phyloP scores from a whole-genome alignment of 2,797 vertebrate species.

The Crenichthys baileyi region DNA sequence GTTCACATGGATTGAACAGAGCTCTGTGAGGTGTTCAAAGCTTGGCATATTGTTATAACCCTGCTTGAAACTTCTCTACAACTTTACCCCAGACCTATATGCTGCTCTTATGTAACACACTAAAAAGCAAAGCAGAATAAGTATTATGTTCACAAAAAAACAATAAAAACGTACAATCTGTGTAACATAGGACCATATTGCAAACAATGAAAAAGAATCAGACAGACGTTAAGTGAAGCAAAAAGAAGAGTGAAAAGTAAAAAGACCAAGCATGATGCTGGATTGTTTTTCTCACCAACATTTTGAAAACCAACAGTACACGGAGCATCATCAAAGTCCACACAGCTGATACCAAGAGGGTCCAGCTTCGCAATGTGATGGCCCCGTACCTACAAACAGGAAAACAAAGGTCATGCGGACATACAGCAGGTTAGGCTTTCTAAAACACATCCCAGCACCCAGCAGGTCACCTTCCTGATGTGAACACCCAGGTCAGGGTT shows the following conservation, averaged over 20 bases:
- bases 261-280: neutral
- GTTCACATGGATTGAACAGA: no score
- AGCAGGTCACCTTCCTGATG: slow-evolving; percentile 1
- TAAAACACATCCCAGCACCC: neutral
- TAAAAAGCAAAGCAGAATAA: no score
- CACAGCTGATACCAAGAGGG: slow-evolving; percentile 94
- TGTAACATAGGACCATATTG: neutral
- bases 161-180: neutral
- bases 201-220: neutral
- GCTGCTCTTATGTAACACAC: no score
- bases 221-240: neutral
- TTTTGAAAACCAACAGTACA: slow-evolving; percentile 88
- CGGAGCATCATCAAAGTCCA: slow-evolving; percentile 93
- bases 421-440: neutral
- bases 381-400: slow-evolving; percentile 82
- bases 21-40: no score
- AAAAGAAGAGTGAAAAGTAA: neutral
- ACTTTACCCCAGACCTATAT: no score
- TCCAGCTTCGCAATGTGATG: slow-evolving; percentile 96
- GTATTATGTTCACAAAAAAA: neutral
- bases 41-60: no score
- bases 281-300: slow-evolving; percentile 85
- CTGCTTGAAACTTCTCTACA: no score
- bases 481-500: neutral
- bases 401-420: slow-evolving; percentile 17